Percentiles rank a stretch among this genome's conserved stretches.
These are phyloP conservation scores for Archivesica marissinica DNA, from an alignment of 1,140 invertebrate species.

Conservation along the genomic window DNA sequence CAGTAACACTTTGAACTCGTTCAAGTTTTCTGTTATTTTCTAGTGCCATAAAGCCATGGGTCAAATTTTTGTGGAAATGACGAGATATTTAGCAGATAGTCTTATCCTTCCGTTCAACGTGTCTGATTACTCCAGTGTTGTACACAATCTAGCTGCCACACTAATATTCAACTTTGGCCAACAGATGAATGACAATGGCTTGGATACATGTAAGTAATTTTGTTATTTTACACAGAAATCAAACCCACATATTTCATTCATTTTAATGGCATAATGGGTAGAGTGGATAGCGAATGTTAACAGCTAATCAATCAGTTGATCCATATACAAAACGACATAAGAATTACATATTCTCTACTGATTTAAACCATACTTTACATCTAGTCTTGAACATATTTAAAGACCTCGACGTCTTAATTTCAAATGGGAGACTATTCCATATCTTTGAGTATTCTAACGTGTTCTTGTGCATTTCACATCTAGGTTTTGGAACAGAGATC, in stretches of 20 bases:
- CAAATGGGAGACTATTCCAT: no score
- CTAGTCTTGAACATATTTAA: background rate
- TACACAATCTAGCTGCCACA: conserved; percentile 47
- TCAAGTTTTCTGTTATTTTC: no score
- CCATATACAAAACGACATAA: background rate
- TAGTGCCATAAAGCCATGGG: conserved; percentile 80
- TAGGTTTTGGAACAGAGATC: no score
- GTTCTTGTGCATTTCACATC: background rate
- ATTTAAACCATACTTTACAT: background rate
- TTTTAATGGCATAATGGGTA: background rate
- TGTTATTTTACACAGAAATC: background rate
- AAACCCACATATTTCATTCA: background rate
- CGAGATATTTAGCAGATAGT: conserved; percentile 80
- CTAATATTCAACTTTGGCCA: background rate
- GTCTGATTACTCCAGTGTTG: conserved; percentile 66
- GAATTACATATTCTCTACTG: background rate
- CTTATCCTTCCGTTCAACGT: conserved; percentile 82
- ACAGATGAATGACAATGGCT: background rate
- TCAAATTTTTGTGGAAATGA: conserved; percentile 79
- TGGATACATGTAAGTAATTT: conserved; percentile 15
- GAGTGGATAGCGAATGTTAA: background rate
- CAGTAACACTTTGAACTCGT: no score
- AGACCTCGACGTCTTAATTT: no score
- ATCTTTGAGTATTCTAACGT: no score
- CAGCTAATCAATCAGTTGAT: background rate